These are phyloP conservation scores for Pristionchus arcanus DNA, from an alignment of 2,888 invertebrate species.

Conservation along the genomic window DNA sequence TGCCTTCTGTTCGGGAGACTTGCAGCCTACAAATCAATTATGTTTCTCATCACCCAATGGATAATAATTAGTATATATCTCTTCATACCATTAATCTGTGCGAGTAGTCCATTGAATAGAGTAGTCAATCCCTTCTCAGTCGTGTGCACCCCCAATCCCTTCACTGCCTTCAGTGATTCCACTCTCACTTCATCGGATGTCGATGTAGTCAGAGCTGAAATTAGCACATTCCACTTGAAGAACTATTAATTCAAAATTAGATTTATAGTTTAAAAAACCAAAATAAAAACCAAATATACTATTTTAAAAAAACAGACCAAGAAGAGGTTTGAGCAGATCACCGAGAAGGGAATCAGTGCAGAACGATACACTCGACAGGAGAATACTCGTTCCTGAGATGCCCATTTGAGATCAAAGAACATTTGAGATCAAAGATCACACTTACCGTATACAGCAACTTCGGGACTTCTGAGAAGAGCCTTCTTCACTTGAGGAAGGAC, in stretches of 20 bases:
- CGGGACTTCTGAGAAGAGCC: slow-evolving; percentile 93
- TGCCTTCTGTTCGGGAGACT: slow-evolving; percentile 56
- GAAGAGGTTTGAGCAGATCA: slow-evolving; percentile 50
- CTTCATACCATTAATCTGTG: slow-evolving; percentile 4
- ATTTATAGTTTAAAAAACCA: too few relatives aligned
- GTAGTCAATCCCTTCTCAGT: background rate
- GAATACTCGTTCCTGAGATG: slow-evolving; percentile 27
- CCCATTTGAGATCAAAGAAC: background rate
- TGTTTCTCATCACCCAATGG: background rate
- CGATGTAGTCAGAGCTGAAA: slow-evolving; percentile 27
- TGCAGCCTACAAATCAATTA: background rate
- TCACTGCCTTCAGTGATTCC: slow-evolving; percentile 33
- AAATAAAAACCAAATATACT: background rate
- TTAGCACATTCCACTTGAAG: background rate
- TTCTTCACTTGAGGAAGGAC: slow-evolving; percentile 92
- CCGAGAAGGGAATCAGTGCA: slow-evolving; percentile 37
- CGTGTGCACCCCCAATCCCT: background rate
- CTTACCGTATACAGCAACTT: slow-evolving; percentile 86
- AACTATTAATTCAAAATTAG: too few relatives aligned
- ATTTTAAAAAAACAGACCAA: background rate
- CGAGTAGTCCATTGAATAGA: background rate
- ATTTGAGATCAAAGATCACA: too few relatives aligned
- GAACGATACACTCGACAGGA: slow-evolving; percentile 38
- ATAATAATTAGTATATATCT: background rate
- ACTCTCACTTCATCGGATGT: slow-evolving; percentile 45